Evolutionary conservation across 2,888 invertebrate species (phyloP).

Genomic region (Acronicta alni): DNA sequence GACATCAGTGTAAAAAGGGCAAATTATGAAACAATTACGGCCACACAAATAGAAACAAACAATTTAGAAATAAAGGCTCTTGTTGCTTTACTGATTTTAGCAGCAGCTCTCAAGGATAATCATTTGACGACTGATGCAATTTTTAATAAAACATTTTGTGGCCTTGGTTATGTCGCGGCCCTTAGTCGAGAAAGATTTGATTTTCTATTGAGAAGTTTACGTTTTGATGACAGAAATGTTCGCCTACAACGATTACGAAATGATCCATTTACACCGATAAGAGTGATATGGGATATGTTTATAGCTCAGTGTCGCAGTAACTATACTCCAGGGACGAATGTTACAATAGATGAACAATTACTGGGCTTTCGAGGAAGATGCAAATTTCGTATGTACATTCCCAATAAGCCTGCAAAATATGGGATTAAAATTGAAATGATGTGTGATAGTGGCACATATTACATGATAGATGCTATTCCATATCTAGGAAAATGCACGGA

Average conservation of each 20-base stretch:
- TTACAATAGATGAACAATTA: conserved; percentile 54
- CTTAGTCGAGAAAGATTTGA: conserved; percentile 43
- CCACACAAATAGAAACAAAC: no score
- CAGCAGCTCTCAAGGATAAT: no score
- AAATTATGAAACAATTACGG: conserved; percentile 46
- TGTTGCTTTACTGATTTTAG: no score
- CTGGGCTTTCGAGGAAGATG: conserved; percentile 49
- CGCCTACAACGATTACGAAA: conserved; percentile 26
- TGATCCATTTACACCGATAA: conserved; percentile 46
- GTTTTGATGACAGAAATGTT: conserved; percentile 51
- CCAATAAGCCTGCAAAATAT: conserved; percentile 64
- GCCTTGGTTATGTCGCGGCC: no score
- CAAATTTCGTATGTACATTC: conserved; percentile 60
- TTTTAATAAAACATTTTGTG: no score
- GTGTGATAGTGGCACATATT: conserved; percentile 57
- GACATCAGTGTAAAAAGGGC: conserved; percentile 4
- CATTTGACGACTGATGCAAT: no score
- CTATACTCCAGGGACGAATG: conserved; percentile 46
- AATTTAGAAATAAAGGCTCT: no score
- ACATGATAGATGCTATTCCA: conserved; percentile 47
- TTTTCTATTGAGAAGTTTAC: conserved; percentile 49
- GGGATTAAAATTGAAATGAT: conserved; percentile 64
- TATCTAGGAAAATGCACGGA: conserved; percentile 5
- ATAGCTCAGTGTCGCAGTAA: conserved; percentile 42
- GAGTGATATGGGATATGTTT: conserved; percentile 47